Base-by-base conservation (phyloP, 2,797 vertebrate genomes). In the Urophycis tenuis region DNA sequence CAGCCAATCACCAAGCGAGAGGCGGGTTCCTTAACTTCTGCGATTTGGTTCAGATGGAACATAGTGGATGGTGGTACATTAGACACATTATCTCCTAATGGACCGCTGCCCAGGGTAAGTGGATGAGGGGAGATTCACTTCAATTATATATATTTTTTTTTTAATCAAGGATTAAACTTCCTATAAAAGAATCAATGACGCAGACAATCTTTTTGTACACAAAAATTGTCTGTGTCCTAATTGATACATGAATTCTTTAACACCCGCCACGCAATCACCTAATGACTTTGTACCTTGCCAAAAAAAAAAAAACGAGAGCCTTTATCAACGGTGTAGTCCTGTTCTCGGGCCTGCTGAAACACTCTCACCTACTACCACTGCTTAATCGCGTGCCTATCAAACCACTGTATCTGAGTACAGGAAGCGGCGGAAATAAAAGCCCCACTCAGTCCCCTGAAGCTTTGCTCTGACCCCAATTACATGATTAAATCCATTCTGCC, bases 381-480 rank as follows among this genome's bases (percentile, higher is more conserved):
- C 33, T 17, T 75, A 45, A 75, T 74, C 64, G 39, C 14, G 39
- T 15, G 33, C 70, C 45, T 22, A n/a, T 74, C 71, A 33, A 69
- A 74, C 5, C 34, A 12, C 30, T 53, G 30, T 19, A 35, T 14
- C 70, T 31, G 31, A 33, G 36, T 36, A 36, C 25, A 25, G 29
- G 17, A 74, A 39, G 29, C 8, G 1, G 1, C 17, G 22, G 32
- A 22, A 36, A 72, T 34, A 34, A 78, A 78, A 77, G 36, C 30
- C 36, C 36, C 33, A 35, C 71, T 78, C 34, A 29, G 64, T 69
- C 77, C 19, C 73, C 41, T 49, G 53, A 32, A 75, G 67, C 69
- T 49, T 45, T 71, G 30, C 74, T 77, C 73, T 79, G 75, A 75
- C 74, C 74, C 64, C 39, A 81, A 78, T 82, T 80, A 79, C 11